These are phyloP conservation scores for Polyodon spathula DNA, from an alignment of 2,113 vertebrate genomes.

Conservation along the genomic window DNA sequence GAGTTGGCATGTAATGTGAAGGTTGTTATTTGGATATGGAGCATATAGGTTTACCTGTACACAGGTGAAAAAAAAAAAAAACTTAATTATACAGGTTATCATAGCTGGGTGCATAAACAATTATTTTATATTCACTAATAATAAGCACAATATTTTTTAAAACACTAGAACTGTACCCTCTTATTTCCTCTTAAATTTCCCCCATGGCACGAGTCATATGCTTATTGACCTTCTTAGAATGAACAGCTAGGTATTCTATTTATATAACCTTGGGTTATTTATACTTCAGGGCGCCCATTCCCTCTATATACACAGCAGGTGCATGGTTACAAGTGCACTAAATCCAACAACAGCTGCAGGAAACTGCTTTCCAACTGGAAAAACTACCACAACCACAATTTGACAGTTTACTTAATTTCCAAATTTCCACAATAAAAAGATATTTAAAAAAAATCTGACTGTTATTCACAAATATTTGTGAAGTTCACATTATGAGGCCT, in stretches of 20 bases:
- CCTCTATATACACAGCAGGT: background rate
- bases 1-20: no score
- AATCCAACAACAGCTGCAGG: constrained; percentile 1
- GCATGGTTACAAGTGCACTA: background rate
- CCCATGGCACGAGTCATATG: background rate
- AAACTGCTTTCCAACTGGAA: background rate
- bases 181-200: background rate
- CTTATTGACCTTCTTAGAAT: constrained; percentile 2
- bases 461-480: background rate
- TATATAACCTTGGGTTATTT: constrained; percentile 3
- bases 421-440: background rate
- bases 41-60: no score
- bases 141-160: background rate
- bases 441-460: background rate
- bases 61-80: no score
- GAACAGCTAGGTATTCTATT: background rate
- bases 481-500: background rate
- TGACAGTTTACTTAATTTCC: background rate
- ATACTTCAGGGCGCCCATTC: constrained; percentile 1
- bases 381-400: background rate
- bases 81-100: no score
- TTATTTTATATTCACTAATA: no score
- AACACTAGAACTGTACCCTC: background rate
- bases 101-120: no score
- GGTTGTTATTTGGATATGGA: no score